Conservation (phyloP, 1,140 invertebrate species). For the Plectrocnemia conspersa region DNA sequence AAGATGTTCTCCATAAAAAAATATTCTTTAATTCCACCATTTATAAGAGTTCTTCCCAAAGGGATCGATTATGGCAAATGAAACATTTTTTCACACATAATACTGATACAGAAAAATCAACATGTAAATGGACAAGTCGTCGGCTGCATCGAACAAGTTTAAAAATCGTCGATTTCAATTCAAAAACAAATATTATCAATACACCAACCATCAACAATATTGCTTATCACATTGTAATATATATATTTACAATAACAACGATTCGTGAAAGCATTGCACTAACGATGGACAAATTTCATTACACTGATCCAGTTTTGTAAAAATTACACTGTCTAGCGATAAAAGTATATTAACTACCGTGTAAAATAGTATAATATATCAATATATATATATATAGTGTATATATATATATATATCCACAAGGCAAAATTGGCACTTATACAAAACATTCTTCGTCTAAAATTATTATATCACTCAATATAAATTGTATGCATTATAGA, state of each 20-base stretch:
- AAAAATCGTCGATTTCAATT: not conserved
- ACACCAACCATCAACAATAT: constrained; percentile 9
- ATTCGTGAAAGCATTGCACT: constrained; percentile 12
- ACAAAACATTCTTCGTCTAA: constrained; percentile 39
- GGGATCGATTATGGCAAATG: not conserved
- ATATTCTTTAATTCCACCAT: too few relatives aligned
- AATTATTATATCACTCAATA: constrained; percentile 36
- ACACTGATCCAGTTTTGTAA: not conserved
- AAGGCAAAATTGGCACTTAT: constrained; percentile 56
- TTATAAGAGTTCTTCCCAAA: too few relatives aligned
- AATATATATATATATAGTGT: constrained; percentile 20
- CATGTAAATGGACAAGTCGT: not conserved
- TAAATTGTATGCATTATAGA: constrained; percentile 33
- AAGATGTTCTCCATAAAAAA: too few relatives aligned
- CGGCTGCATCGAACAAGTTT: not conserved
- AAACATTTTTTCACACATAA: not conserved
- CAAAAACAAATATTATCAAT: too few relatives aligned
- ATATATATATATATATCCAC: constrained; percentile 41
- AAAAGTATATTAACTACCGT: constrained; percentile 33
- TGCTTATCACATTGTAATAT: constrained; percentile 15
- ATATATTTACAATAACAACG: constrained; percentile 14
- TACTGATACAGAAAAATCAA: not conserved
- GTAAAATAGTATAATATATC: constrained; percentile 33
- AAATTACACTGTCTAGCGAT: constrained; percentile 25
- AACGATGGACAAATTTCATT: constrained; percentile 7